Percentiles rank a stretch among this genome's conserved stretches.
phyloP scores from a whole-genome alignment of 2,797 vertebrate species.

The Sebastes itinus region DNA sequence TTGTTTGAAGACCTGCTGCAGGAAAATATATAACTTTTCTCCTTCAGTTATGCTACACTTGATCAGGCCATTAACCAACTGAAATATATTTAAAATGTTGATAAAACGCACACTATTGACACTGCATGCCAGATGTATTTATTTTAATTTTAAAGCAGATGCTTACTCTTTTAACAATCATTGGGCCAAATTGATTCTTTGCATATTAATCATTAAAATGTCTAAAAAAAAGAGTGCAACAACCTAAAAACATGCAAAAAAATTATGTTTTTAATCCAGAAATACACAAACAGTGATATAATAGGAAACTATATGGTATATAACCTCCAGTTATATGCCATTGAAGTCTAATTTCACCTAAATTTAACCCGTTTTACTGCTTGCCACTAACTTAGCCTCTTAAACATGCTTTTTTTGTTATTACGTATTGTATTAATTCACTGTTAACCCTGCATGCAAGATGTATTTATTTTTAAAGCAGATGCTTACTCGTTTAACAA shows the following conservation, averaged over 20 bases:
- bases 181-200: background rate
- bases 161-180: background rate
- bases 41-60: background rate
- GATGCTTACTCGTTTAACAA: background rate
- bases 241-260: background rate
- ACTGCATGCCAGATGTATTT: background rate
- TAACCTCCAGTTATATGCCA: background rate
- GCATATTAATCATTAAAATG: background rate
- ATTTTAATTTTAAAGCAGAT: background rate
- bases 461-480: background rate
- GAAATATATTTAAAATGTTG: background rate
- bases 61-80: background rate
- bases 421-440: background rate
- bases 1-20: slow-evolving; percentile 81
- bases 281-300: background rate
- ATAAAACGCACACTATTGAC: background rate
- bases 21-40: slow-evolving; percentile 23
- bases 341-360: background rate
- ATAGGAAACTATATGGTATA: background rate
- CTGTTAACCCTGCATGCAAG: background rate
- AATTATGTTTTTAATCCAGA: background rate
- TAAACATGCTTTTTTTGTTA: background rate
- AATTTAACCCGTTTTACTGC: background rate
- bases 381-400: background rate
- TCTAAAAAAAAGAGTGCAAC: background rate